These are phyloP conservation scores for Solea senegalensis DNA, from an alignment of 2,113 vertebrate genomes.

Conservation along the genomic window DNA sequence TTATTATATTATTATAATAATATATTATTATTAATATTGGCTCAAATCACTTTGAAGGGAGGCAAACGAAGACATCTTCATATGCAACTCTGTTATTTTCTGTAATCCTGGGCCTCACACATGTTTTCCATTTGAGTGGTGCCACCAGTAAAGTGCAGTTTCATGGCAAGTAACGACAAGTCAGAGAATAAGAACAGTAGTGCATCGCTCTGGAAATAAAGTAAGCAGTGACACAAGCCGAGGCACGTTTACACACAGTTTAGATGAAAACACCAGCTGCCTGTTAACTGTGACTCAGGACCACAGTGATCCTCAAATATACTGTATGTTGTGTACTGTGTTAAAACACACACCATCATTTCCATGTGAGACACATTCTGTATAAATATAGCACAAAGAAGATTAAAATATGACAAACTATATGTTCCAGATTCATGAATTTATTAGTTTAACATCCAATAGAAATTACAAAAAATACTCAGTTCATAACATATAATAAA, in stretches of 20 bases:
- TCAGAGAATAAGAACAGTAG: conserved; percentile 21
- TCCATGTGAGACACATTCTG: neutral
- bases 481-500: conserved; percentile 43
- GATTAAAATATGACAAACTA: neutral
- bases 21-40: too few species aligned
- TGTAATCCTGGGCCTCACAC: too few species aligned
- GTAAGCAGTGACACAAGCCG: neutral
- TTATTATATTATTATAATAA: too few species aligned
- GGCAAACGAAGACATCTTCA: too few species aligned
- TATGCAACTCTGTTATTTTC: too few species aligned
- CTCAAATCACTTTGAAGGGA: neutral
- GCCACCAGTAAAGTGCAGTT: conserved; percentile 6
- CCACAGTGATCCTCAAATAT: neutral
- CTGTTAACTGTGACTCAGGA: neutral
- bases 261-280: conserved; percentile 20
- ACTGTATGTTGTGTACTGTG: neutral
- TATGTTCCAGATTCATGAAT: conserved; percentile 12
- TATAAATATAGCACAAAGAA: neutral
- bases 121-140: conserved; percentile 4
- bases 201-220: conserved; percentile 7
- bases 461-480: conserved; percentile 49
- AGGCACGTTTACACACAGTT: conserved; percentile 46
- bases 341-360: neutral
- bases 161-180: conserved; percentile 48
- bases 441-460: conserved; percentile 63